Evolutionary conservation across 2,113 vertebrate species (phyloP).

Genomic region (Mustela nigripes): DNA sequence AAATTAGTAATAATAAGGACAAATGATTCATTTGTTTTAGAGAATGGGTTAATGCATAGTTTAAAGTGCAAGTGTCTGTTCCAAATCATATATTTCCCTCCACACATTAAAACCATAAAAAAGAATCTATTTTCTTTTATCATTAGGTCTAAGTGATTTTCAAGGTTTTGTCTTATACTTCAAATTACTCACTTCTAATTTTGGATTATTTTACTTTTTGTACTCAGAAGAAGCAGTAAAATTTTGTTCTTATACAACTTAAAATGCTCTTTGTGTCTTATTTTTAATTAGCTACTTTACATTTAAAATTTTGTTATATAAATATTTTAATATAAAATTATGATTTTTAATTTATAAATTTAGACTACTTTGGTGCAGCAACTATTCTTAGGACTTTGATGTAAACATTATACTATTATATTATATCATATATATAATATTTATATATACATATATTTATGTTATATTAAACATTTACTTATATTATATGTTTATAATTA

Average conservation of each 20-base stretch:
- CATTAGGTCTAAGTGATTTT: constrained; percentile 30
- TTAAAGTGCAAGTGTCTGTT: constrained; percentile 12
- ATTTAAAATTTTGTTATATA: not conserved
- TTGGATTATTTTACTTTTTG: constrained; percentile 45
- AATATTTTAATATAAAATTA: not conserved
- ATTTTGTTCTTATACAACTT: not conserved
- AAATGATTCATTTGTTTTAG: not conserved
- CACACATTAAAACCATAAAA: not conserved
- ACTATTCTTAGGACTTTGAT: not conserved
- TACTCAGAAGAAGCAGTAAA: not conserved
- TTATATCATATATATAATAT: not conserved
- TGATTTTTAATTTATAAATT: not conserved
- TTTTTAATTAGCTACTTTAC: not conserved
- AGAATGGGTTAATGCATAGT: not conserved
- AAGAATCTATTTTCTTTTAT: not conserved
- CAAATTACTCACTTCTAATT: constrained; percentile 63
- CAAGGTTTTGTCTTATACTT: not conserved
- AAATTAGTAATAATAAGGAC: not conserved
- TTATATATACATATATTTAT: too few relatives aligned
- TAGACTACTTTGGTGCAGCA: not conserved
- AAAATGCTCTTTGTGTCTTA: constrained; percentile 33
- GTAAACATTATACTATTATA: not conserved
- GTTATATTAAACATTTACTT: too few relatives aligned
- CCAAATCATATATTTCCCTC: not conserved
- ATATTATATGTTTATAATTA: too few relatives aligned